phyloP scores from a whole-genome alignment of 2,113 vertebrate genomes.

The Rhinoptilus africanus region DNA sequence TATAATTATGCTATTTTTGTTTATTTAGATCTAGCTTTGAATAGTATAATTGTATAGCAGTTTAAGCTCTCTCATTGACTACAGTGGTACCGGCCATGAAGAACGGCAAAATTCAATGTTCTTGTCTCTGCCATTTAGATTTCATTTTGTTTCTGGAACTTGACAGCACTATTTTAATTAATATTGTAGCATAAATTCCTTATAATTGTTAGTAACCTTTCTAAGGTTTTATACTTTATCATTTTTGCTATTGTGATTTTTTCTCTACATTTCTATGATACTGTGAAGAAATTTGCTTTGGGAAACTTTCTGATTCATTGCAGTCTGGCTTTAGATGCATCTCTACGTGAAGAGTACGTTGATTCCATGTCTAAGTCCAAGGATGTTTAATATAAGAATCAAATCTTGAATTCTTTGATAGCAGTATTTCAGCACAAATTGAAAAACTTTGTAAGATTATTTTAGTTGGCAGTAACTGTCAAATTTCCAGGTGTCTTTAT shows the following conservation, averaged over 20 bases:
- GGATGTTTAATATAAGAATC: neutral
- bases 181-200: neutral
- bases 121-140: neutral
- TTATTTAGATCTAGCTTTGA: neutral
- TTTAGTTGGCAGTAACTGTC: neutral
- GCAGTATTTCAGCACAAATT: neutral
- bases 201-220: neutral
- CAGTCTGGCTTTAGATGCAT: neutral
- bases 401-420: neutral
- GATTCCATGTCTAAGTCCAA: neutral
- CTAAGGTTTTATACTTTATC: neutral
- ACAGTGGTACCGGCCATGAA: neutral
- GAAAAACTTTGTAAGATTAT: neutral
- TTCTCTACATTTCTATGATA: neutral
- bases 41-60: neutral
- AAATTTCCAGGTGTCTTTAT: neutral
- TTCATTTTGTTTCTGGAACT: neutral
- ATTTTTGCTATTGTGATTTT: neutral
- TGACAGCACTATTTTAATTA: neutral
- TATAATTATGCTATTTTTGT: neutral
- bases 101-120: neutral
- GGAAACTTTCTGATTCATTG: neutral
- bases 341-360: neutral
- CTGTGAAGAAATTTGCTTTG: neutral
- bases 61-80: neutral